phyloP scores from a whole-genome alignment of 1,140 invertebrate genomes.

The Liolophura sinensis region DNA sequence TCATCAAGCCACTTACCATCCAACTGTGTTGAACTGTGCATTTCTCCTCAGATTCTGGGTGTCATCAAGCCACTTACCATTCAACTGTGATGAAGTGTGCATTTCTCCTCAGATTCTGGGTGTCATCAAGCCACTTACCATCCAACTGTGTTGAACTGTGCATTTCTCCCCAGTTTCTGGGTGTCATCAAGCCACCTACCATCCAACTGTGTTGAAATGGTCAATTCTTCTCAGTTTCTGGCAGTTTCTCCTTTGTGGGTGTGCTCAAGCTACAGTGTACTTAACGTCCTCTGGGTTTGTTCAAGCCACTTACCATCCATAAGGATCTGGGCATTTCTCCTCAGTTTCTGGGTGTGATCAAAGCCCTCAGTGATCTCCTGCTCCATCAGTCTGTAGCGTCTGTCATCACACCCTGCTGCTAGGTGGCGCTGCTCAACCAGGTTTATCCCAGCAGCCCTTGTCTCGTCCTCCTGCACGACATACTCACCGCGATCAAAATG shows the following conservation, averaged over 20 bases:
- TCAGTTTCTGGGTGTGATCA: slow-evolving; percentile 28
- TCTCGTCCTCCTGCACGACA: slow-evolving; percentile 23
- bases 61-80: slow-evolving; percentile 22
- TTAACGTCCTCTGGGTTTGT: too few relatives aligned
- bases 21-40: neutral
- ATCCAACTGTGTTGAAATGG: slow-evolving; percentile 14
- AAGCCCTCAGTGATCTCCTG: slow-evolving; percentile 25
- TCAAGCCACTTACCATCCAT: neutral
- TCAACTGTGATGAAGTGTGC: too few relatives aligned
- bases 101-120: neutral
- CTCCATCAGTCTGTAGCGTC: slow-evolving; percentile 29
- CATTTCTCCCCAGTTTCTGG: slow-evolving; percentile 26
- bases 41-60: slow-evolving; percentile 27
- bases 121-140: neutral
- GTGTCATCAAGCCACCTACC: slow-evolving; percentile 27
- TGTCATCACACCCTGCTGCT: slow-evolving; percentile 14
- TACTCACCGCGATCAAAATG: too few relatives aligned
- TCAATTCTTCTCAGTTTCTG: neutral
- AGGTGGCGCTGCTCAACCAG: slow-evolving; percentile 19
- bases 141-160: neutral
- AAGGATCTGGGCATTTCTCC: slow-evolving; percentile 16
- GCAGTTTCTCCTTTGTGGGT: too few relatives aligned
- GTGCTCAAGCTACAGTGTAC: too few relatives aligned
- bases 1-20: neutral
- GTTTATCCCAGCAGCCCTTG: slow-evolving; percentile 21